Conservation (phyloP, 2,797 vertebrate genomes). For the Enteromius mattozi region DNA sequence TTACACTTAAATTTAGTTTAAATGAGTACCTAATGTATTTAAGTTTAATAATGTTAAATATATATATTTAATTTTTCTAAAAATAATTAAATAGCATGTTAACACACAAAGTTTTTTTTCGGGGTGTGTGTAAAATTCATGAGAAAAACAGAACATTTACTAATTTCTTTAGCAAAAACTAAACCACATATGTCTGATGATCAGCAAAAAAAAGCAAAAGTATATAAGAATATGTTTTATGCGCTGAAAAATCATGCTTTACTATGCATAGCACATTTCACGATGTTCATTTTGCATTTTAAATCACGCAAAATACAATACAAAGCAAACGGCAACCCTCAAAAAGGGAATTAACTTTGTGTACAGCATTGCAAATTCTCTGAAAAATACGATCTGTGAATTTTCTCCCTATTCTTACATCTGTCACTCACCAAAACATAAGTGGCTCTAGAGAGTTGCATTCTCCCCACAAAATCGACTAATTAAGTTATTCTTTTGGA, state of each 20-base stretch:
- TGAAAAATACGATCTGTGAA: constrained; percentile 44
- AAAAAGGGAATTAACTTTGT: background rate
- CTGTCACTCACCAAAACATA: constrained; percentile 39
- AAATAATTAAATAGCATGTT: background rate
- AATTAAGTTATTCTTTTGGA: constrained; percentile 43
- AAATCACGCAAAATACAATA: background rate
- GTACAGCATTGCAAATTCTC: background rate
- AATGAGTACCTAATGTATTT: background rate
- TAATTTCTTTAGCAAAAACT: background rate
- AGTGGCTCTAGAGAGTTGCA: constrained; percentile 36
- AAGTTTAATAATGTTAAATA: background rate
- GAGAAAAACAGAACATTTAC: background rate
- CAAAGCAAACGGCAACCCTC: background rate
- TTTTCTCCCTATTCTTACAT: constrained; percentile 37
- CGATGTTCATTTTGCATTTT: background rate
- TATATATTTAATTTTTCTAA: background rate
- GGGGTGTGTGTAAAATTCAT: background rate
- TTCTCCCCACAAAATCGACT: constrained; percentile 34
- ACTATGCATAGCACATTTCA: no score
- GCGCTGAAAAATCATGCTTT: background rate
- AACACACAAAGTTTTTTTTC: background rate
- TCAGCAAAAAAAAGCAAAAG: background rate
- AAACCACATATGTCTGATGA: background rate
- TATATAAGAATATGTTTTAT: background rate
- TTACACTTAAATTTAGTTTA: background rate